phyloP scores from a whole-genome alignment of 2,113 vertebrate genomes.

The Gymnocephalus cernua region DNA sequence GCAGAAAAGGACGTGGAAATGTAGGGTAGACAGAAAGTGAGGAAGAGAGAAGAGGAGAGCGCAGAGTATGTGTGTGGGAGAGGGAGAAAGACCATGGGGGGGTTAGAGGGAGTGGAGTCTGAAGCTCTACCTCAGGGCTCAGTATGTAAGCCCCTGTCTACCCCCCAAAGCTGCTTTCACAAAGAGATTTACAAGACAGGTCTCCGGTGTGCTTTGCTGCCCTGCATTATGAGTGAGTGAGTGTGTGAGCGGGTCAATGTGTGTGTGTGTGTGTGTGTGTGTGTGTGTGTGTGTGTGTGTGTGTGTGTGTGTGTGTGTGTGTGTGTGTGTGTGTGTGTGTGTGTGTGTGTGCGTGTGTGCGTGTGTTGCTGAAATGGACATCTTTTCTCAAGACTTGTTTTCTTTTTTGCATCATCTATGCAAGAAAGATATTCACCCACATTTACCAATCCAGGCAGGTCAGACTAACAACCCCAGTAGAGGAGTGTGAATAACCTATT shows the following conservation, averaged over 20 bases:
- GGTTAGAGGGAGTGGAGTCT: conserved; percentile 76
- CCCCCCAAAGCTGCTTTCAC: conserved; percentile 87
- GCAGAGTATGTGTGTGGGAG: conserved; percentile 72
- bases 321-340: conserved; percentile 45
- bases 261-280: conserved; percentile 46
- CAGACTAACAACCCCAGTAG: conserved; percentile 64
- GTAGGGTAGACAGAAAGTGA: conserved; percentile 60
- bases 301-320: conserved; percentile 52
- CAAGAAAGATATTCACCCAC: conserved; percentile 64
- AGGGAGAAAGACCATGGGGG: conserved; percentile 67
- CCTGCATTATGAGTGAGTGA: conserved; percentile 78
- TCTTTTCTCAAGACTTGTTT: conserved; percentile 42
- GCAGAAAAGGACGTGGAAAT: conserved; percentile 60
- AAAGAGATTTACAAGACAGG: conserved; percentile 88
- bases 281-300: conserved; percentile 30
- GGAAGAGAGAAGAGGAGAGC: conserved; percentile 54
- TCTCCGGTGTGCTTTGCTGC: conserved; percentile 81
- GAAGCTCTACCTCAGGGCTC: conserved; percentile 81
- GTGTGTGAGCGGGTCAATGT: conserved; percentile 28
- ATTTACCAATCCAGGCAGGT: conserved; percentile 65
- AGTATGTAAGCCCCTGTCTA: conserved; percentile 85
- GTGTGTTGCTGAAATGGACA: conserved; percentile 45
- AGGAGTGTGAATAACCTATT: conserved; percentile 70
- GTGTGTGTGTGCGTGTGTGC: conserved; percentile 26
- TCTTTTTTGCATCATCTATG: conserved; percentile 64